Evolutionary conservation across 2,797 vertebrate species (phyloP).

Genomic region (Allochrocebus solatus): DNA sequence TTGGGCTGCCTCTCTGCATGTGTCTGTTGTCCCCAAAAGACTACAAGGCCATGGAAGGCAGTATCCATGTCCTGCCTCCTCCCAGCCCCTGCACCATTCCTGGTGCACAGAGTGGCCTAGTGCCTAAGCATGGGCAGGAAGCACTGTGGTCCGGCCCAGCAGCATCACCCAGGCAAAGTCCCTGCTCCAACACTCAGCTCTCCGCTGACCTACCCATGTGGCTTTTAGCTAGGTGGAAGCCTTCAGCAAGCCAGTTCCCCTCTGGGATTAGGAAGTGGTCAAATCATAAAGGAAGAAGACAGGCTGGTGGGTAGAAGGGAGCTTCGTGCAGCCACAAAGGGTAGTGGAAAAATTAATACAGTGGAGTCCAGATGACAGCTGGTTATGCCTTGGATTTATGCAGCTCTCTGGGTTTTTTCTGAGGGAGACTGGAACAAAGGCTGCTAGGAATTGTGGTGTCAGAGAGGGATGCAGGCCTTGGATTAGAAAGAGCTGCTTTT

Average conservation of each 20-base stretch:
- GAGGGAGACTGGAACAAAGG: slow-evolving; percentile 38
- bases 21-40: background rate
- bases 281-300: background rate
- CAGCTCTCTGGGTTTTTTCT: slow-evolving; percentile 23
- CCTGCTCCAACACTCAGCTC: background rate
- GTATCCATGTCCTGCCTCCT: background rate
- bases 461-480: background rate
- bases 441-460: background rate
- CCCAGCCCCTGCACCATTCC: background rate
- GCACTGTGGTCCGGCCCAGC: accelerated
- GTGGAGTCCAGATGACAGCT: slow-evolving; percentile 41
- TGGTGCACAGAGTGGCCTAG: background rate
- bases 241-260: background rate
- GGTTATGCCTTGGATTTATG: background rate
- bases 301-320: background rate
- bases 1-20: background rate
- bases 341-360: background rate
- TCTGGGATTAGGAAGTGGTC: background rate
- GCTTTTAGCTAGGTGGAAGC: background rate
- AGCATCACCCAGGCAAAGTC: background rate
- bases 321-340: background rate
- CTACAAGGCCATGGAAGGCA: background rate
- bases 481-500: background rate
- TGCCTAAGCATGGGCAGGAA: background rate
- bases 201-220: background rate